Conservation (phyloP, 2,888 invertebrate species). For the Drosophila acutilabella region DNA sequence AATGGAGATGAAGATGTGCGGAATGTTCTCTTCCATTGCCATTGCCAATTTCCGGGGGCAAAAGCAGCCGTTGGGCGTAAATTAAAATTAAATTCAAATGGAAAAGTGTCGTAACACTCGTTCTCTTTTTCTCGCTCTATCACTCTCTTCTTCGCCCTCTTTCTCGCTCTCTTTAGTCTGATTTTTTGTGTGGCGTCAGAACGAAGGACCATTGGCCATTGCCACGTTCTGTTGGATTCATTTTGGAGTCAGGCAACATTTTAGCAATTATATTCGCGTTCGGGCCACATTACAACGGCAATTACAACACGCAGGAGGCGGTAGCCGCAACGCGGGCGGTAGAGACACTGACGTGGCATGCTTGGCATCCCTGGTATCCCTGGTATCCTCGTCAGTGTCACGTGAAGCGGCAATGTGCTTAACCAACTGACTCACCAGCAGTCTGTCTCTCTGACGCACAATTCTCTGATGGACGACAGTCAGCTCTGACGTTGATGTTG, state of each 20-base stretch:
- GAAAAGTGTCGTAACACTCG: conserved; percentile 71
- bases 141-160: background rate
- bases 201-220: conserved; percentile 57
- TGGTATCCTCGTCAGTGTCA: conserved; percentile 71
- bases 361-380: conserved; percentile 47
- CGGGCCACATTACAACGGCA: conserved; percentile 78
- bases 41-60: conserved; percentile 74
- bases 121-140: background rate
- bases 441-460: conserved; percentile 72
- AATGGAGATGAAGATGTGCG: conserved; percentile 7
- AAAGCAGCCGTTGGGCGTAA: conserved; percentile 75
- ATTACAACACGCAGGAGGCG: conserved; percentile 76
- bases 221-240: conserved; percentile 61
- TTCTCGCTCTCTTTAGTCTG: background rate
- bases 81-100: conserved; percentile 82
- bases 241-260: conserved; percentile 68
- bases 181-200: conserved; percentile 1
- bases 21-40: conserved; percentile 45
- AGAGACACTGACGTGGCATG: conserved; percentile 5
- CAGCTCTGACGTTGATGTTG: conserved; percentile 51
- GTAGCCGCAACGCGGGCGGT: conserved; percentile 60
- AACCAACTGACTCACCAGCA: conserved; percentile 26
- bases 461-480: conserved; percentile 70
- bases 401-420: conserved; percentile 76
- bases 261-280: conserved; percentile 82